phyloP scores from a whole-genome alignment of 2,888 invertebrate genomes.

The Thymelicus sylvestris region DNA sequence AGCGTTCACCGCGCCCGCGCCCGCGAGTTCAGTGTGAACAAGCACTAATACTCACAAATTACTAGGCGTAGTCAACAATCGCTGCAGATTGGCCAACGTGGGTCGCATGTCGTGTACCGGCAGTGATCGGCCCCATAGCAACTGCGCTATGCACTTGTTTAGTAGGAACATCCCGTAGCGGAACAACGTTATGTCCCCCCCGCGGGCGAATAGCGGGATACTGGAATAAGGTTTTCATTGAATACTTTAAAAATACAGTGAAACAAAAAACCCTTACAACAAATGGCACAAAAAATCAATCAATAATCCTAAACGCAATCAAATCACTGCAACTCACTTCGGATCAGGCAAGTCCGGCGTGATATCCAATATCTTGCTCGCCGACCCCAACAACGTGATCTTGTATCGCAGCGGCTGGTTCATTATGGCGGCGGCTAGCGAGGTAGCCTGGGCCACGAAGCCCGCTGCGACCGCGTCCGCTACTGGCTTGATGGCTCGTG shows the following conservation, averaged over 20 bases:
- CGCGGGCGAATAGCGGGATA: slow-evolving; percentile 92
- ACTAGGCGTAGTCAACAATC: slow-evolving; percentile 72
- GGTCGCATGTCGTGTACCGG: slow-evolving; percentile 90
- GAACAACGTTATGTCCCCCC: slow-evolving; percentile 91
- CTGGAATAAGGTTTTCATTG: slow-evolving; percentile 70
- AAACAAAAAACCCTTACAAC: too few species aligned
- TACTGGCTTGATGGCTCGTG: slow-evolving; percentile 68
- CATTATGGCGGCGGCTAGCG: slow-evolving; percentile 92
- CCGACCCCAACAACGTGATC: slow-evolving; percentile 91
- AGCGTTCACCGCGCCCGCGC: too few species aligned
- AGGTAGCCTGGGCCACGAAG: slow-evolving; percentile 92
- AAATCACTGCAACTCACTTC: slow-evolving; percentile 55
- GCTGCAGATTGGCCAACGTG: slow-evolving; percentile 90
- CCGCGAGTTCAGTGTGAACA: too few species aligned
- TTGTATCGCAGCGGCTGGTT: slow-evolving; percentile 95
- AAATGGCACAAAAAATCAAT: too few species aligned
- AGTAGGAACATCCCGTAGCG: slow-evolving; percentile 96
- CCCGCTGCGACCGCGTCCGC: slow-evolving; percentile 94
- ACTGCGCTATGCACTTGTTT: slow-evolving; percentile 97
- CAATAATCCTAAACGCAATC: too few species aligned
- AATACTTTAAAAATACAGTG: too few species aligned
- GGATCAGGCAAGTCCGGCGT: slow-evolving; percentile 80
- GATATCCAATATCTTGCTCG: slow-evolving; percentile 92
- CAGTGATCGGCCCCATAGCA: slow-evolving; percentile 90
- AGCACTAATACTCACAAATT: slow-evolving; percentile 63